Evolutionary conservation across 2,113 vertebrate species (phyloP), one percentile per base, ranked within the genome.

Genomic region (Alectura lathami): DNA sequence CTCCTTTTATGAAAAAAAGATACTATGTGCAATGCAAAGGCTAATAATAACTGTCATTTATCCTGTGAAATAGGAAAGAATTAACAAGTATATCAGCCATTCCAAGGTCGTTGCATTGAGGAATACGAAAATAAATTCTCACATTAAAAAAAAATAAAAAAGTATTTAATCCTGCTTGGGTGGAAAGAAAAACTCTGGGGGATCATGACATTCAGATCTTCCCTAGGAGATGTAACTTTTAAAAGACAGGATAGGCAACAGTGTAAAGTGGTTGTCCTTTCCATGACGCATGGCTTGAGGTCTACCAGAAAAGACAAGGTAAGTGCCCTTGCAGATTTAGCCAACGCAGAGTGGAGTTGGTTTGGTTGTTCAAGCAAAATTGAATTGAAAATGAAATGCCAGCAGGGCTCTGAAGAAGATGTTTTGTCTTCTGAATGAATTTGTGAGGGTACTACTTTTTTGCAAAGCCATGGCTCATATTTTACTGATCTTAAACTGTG

Each of bases 231-330:
- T 40, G 56, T 20, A 34, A 18, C 21, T 79, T 75, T 43, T 11
- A 26, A n/a, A 83, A 85, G 38, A 26, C 22, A 42, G 21, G 22
- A 27, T 30, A 29, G 42, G 42, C 75, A 70, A 66, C 20, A 17
- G 20, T 48, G 38, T 8, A 15, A 56, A 84, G 50, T 24, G 48
- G 3, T 22, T 57, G 38, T 15, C 40, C 53, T 59, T 6, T 17
- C 27, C 64, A 17, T 0, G 0, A 0, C 2, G 54, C 16, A 47
- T 23, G 51, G n/a, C 47, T 63, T 24, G 27, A 43, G n/a, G 20
- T 20, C 36, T 74, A 5, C 47, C 60, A 13, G 18, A 23, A 56
- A 86, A 66, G 42, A 34, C 10, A 16, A 40, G 10, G 26, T 15
- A 53, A 53, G 47, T 68, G 15, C n/a, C 18, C 59, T 47, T 24